Base-by-base conservation (phyloP, 2,113 vertebrate genomes). In the Taxidea taxus region DNA sequence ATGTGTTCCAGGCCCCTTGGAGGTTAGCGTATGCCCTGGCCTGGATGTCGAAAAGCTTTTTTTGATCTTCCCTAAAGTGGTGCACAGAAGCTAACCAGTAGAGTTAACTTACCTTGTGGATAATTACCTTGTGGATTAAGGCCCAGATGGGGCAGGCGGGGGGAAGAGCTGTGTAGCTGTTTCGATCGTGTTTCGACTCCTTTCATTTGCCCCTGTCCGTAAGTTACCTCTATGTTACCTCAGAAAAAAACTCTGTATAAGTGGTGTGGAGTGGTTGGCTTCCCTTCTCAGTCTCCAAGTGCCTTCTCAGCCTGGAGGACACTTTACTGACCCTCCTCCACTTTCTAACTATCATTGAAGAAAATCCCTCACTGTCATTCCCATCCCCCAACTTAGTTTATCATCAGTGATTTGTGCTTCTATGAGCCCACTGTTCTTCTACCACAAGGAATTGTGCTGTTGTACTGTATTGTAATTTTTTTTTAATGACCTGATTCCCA, bases 61-160 rank as follows among this genome's bases (percentile, higher is more conserved):
- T 77, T 27, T 47, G 27, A 29, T 31, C 42, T 10, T 77, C 27
- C 42, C 42, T 1, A 44, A 47, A 77, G 74, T 9, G 42, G 15
- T 75, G 74, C 42, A 47, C 74, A 1, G 27, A 47, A 29, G 14
- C 13, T 75, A 75, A 75, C 25, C 12, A 21, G 18, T 5, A 21
- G n/a, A 70, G 37, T 14, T 23, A 11, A 27, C 70, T 74, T n/a
- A n/a, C n/a, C n/a, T n/a, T n/a, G n/a, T n/a, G 8, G 23, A 27
- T 47, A 77, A 77, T 39, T 15, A 47, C 27, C 42, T 27, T 47
- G 74, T 47, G 42, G 7, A 44, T 29, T 44, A 47, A 77, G 42
- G 42, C 74, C 27, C 4, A 2, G 13, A 2, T 31, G 27, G 7
- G 42, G 27, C 14, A 1, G 42, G 74, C 7, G 2, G 7, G 4